A percentile compares a stretch with the other conserved stretches of the same genome.
These are phyloP conservation scores for Oncopodura yosiiana DNA, from an alignment of 1,140 invertebrate genomes.

Conservation along the genomic window DNA sequence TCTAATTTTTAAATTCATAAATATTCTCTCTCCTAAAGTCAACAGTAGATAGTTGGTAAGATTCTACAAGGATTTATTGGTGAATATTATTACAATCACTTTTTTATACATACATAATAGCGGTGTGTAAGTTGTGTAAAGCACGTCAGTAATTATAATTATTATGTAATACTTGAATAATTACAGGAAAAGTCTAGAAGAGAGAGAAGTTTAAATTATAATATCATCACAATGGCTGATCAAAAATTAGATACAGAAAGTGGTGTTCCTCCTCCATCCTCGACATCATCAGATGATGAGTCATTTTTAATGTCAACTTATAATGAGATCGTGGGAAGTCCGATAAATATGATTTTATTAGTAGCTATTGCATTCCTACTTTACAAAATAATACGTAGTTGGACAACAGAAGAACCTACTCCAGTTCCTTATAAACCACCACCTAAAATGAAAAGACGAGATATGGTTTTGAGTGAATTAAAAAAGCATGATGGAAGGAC, in stretches of 20 bases:
- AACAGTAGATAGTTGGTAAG: background rate
- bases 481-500: constrained; percentile 73
- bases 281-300: constrained; percentile 13
- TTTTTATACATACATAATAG: too few relatives aligned
- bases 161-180: too few relatives aligned
- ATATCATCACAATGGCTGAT: background rate
- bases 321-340: constrained; percentile 64
- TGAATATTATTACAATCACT: too few relatives aligned
- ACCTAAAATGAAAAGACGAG: constrained; percentile 72
- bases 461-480: constrained; percentile 85
- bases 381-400: constrained; percentile 64
- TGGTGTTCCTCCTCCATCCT: background rate
- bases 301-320: too few relatives aligned
- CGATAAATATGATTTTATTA: constrained; percentile 66
- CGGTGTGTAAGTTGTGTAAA: too few relatives aligned
- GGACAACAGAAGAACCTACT: constrained; percentile 37
- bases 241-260: background rate
- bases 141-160: too few relatives aligned
- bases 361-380: constrained; percentile 64
- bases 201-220: too few relatives aligned
- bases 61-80: too few relatives aligned
- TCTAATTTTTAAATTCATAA: too few relatives aligned
- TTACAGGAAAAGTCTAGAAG: too few relatives aligned
- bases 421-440: constrained; percentile 49
- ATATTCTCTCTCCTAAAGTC: background rate